A percentile compares a stretch with the other conserved stretches of the same genome.
Evolutionary conservation across 2,888 invertebrate genomes (phyloP).

Genomic region (Melikaiella ostensackeni): DNA sequence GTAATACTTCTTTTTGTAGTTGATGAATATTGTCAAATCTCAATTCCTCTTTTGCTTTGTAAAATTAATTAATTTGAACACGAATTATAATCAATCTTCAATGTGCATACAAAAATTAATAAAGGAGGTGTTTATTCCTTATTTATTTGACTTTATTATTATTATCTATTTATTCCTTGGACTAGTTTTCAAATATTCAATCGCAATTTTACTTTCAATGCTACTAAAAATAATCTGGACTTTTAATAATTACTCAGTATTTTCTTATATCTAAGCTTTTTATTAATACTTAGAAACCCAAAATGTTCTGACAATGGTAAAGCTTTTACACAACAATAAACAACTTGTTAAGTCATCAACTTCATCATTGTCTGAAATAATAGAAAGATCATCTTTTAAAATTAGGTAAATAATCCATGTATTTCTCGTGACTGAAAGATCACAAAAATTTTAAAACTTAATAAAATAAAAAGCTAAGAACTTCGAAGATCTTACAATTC

Average conservation of each 20-base stretch:
- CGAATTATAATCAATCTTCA: neutral
- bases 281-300: neutral
- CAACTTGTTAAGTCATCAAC: no score
- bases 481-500: neutral
- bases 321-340: neutral
- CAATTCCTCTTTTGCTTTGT: neutral
- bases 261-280: slow-evolving; percentile 8
- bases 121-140: neutral
- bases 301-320: neutral
- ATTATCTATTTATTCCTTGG: neutral
- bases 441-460: neutral
- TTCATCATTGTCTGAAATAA: neutral
- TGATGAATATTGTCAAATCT: neutral
- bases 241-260: neutral
- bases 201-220: neutral
- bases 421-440: neutral
- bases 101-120: neutral
- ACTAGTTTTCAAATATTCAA: neutral
- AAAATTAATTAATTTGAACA: neutral
- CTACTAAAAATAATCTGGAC: neutral
- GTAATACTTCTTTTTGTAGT: neutral
- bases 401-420: neutral
- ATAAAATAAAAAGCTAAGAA: neutral
- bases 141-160: no score
- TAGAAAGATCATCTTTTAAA: neutral